Evolutionary conservation across 2,113 vertebrate genomes (phyloP).

Genomic region (Chloropsis hardwickii): DNA sequence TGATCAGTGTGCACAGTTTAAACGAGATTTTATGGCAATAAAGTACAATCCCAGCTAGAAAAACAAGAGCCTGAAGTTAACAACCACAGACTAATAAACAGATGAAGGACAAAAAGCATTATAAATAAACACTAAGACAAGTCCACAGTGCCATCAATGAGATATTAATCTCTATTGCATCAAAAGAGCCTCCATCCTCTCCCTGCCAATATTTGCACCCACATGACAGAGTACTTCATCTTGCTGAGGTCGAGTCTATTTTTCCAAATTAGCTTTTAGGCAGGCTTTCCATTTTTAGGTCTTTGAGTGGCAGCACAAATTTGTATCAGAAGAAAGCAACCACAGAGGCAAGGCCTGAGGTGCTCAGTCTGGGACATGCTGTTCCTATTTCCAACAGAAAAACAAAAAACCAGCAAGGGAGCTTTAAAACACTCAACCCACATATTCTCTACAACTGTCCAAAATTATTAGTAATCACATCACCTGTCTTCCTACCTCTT

Average conservation of each 20-base stretch:
- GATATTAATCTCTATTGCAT: not conserved
- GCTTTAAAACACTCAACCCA: not conserved
- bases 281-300: conserved; percentile 25
- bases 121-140: not conserved
- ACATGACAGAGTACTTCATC: not conserved
- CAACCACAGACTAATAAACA: not conserved
- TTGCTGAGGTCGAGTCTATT: not conserved
- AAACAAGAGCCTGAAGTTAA: not conserved
- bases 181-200: not conserved
- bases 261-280: conserved; percentile 35
- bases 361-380: not conserved
- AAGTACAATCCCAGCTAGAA: not conserved
- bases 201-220: not conserved
- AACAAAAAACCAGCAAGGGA: not conserved
- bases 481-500: not conserved
- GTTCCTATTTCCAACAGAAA: not conserved
- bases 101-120: not conserved
- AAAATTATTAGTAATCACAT: not conserved
- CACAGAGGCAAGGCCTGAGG: conserved; percentile 8
- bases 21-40: not conserved
- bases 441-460: not conserved
- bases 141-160: not conserved
- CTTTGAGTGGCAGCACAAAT: conserved; percentile 26
- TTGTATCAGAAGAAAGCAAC: conserved; percentile 5
- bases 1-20: not conserved